Evolutionary conservation across 1,140 invertebrate species (phyloP).

Genomic region (Halictus rubicundus): DNA sequence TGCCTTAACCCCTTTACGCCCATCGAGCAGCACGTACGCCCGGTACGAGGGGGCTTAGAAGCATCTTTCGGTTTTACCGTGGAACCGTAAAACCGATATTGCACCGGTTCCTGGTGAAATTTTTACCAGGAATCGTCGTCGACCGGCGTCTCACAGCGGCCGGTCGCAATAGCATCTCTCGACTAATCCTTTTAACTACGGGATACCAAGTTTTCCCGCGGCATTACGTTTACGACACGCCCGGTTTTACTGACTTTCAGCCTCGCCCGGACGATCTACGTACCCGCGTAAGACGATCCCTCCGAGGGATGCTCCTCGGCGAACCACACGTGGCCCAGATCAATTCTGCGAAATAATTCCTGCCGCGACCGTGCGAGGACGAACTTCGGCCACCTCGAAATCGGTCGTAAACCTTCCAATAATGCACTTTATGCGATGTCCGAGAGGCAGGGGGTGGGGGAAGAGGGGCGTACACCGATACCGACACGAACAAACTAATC

Average conservation of each 20-base stretch:
- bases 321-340: background rate
- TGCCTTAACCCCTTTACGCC: conserved; percentile 59
- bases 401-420: conserved; percentile 13
- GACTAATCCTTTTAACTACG: conserved; percentile 61
- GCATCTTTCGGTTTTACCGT: conserved; percentile 61
- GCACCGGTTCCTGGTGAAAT: conserved; percentile 55
- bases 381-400: background rate
- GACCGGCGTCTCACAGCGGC: background rate
- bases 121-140: conserved; percentile 43
- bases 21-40: conserved; percentile 57
- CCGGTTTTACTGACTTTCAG: conserved; percentile 44
- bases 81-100: conserved; percentile 61
- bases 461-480: background rate
- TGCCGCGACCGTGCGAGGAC: background rate
- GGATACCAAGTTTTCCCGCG: conserved; percentile 20
- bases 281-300: background rate
- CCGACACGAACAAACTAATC: background rate
- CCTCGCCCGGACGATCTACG: background rate
- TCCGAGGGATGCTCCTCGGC: background rate
- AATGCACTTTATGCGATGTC: background rate
- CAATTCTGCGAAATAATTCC: conserved; percentile 42
- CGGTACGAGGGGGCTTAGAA: conserved; percentile 53
- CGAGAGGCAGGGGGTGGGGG: background rate
- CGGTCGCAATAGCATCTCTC: conserved; percentile 18
- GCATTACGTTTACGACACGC: conserved; percentile 52